Evolutionary conservation across 2,113 vertebrate genomes (phyloP), one percentile per base, ranked within the genome.

Genomic region (Bambusicola thoracicus): DNA sequence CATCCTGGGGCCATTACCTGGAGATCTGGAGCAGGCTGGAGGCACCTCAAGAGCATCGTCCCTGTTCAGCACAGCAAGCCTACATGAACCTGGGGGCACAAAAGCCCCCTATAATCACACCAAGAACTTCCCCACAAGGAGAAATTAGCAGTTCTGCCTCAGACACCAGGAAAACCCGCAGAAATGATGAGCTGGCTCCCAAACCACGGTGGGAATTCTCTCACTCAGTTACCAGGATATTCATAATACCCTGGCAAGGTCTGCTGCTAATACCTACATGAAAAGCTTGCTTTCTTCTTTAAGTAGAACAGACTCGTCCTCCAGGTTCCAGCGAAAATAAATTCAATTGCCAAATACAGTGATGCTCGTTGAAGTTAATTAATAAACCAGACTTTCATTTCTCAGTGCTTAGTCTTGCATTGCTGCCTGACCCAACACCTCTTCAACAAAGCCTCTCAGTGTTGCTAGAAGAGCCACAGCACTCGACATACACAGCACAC

Each of bases 201-300:
- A 5, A 3, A 78, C 21, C 74, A 49, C 5, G 8, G 18, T 1
- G 27, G 53, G 41, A 74, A 16, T 15, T 25, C 40, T 74, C 41
- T 46, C 13, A 13, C 34, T 68, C 40, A 4, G 1, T 38, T n/a
- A 48, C 0, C 0, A 22, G 36, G 53, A 29, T 27, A n/a, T 68
- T 61, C 48, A 56, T 43, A 62, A 48, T 83, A 74, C 10, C 46
- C 46, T 48, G 25, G 25, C 34, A 15, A 62, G 15, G 25, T 43
- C 66, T 53, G 21, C 14, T 17, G 17, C 36, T n/a, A 36, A 38
- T 27, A 56, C 36, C 55, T 22, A 8, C 2, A 38, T 1, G 6
- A 75, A 74, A 68, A 25, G 10, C 63, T 76, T 68, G 29, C 32
- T 56, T 68, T 62, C 46, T 75, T 69, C 44, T 76, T 75, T 46